Conservation (phyloP, 2,113 vertebrate genomes). For the Gymnobelideus leadbeateri region DNA sequence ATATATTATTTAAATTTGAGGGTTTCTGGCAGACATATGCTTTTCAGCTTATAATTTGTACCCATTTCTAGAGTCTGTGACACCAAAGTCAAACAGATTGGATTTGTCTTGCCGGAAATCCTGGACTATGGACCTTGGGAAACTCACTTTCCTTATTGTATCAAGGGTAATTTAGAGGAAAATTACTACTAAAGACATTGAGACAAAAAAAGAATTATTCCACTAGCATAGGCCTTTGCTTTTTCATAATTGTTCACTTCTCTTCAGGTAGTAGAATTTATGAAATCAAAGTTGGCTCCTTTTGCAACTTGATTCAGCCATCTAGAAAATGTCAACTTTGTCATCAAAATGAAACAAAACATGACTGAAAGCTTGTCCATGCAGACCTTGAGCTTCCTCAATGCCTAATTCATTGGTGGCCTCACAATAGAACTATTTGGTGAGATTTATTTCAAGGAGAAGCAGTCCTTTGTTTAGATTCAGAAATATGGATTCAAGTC, state of each 20-base stretch:
- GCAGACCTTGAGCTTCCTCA: not conserved
- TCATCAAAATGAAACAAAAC: not conserved
- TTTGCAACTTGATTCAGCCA: conserved; percentile 76
- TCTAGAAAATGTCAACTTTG: conserved; percentile 78
- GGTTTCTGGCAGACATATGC: not conserved
- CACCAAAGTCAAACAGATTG: not conserved
- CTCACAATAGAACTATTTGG: not conserved
- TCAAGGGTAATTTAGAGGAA: not conserved
- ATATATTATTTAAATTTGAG: not conserved
- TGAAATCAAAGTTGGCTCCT: conserved; percentile 78
- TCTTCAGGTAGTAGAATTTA: conserved; percentile 70
- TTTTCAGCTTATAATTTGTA: not conserved
- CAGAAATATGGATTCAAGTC: not conserved
- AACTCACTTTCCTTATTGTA: not conserved
- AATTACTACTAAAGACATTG: not conserved
- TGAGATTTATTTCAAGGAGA: not conserved
- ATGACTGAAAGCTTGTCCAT: not conserved
- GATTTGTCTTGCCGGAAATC: not conserved
- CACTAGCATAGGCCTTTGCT: conserved; percentile 64
- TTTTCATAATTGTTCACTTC: conserved; percentile 73
- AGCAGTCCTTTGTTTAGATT: not conserved
- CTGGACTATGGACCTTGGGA: not conserved
- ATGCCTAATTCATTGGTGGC: not conserved
- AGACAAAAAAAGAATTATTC: not conserved
- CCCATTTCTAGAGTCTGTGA: not conserved